Conservation (phyloP, 2,797 vertebrate genomes). For the Trachops cirrhosus region DNA sequence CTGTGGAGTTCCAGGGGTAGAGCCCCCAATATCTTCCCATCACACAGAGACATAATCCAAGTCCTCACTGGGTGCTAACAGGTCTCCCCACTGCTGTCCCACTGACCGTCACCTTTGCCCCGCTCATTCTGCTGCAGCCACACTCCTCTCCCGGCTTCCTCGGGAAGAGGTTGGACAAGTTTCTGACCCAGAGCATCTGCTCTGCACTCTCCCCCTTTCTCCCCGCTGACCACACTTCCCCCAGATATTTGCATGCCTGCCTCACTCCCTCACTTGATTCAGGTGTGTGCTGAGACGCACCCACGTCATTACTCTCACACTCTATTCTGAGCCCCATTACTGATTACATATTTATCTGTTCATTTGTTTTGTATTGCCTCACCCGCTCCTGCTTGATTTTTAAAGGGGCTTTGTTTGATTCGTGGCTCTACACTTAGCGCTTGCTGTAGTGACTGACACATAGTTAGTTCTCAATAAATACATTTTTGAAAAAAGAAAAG, state of each 20-base stretch:
- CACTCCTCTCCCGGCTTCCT: background rate
- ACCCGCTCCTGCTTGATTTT: background rate
- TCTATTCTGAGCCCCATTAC: background rate
- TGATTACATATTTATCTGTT: background rate
- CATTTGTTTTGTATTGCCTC: background rate
- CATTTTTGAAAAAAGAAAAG: background rate
- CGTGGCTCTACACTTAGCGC: background rate
- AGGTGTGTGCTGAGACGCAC: background rate
- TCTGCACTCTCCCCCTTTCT: background rate
- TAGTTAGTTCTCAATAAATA: background rate
- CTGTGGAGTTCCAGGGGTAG: background rate
- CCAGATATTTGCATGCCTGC: too few relatives aligned
- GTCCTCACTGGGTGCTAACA: background rate
- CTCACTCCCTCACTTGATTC: background rate
- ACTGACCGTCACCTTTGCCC: background rate
- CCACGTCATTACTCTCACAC: background rate
- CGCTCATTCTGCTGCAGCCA: background rate
- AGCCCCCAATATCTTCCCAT: background rate
- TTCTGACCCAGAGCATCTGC: background rate
- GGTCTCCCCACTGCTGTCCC: background rate
- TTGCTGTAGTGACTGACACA: background rate
- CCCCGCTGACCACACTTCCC: too few relatives aligned
- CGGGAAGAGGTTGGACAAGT: background rate
- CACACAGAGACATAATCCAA: background rate
- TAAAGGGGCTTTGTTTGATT: background rate